These are phyloP conservation scores for Peromyscus polionotus DNA, from an alignment of 2,113 vertebrate genomes.

Conservation along the genomic window DNA sequence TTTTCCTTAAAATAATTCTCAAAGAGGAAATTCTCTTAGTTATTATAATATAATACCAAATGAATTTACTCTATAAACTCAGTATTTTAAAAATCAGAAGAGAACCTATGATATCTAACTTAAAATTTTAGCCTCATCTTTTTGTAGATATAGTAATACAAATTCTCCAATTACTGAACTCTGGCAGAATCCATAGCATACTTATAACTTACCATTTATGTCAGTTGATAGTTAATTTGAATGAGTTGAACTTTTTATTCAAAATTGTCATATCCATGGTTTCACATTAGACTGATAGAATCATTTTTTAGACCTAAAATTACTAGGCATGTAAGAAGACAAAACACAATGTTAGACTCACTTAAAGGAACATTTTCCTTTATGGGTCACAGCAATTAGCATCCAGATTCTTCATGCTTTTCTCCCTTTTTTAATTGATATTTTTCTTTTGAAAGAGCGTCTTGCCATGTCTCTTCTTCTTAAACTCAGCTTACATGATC, in stretches of 20 bases:
- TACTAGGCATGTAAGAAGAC: background rate
- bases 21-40: background rate
- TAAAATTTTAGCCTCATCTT: background rate
- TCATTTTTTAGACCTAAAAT: background rate
- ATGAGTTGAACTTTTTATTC: background rate
- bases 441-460: background rate
- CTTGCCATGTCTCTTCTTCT: background rate
- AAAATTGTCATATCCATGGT: background rate
- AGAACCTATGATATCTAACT: background rate
- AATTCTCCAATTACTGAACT: background rate
- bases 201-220: background rate
- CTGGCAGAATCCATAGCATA: background rate
- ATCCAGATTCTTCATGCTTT: background rate
- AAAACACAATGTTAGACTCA: background rate
- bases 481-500: background rate
- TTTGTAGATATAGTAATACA: background rate
- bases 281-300: background rate
- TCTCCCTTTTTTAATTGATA: background rate
- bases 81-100: slow-evolving; percentile 28
- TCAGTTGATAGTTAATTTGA: background rate
- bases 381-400: background rate
- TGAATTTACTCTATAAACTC: background rate
- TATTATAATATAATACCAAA: background rate
- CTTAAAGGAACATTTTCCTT: background rate
- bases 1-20: background rate